A percentile compares a stretch with the other conserved stretches of the same genome.
These are phyloP conservation scores for Pseudobourletiella spinata DNA, from an alignment of 1,140 invertebrate species.

Conservation along the genomic window DNA sequence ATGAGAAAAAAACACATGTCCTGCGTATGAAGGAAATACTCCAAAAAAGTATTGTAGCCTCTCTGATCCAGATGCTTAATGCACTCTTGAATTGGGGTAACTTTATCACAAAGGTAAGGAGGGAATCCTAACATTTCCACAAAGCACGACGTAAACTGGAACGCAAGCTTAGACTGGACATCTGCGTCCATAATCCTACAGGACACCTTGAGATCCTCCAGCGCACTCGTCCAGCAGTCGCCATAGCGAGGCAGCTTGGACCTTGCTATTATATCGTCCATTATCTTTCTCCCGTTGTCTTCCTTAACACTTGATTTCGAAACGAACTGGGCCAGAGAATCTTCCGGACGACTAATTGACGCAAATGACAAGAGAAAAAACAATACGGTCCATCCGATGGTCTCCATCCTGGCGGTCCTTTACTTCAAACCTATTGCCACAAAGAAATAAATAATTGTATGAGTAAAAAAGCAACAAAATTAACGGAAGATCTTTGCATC, in stretches of 20 bases:
- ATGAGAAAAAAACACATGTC: constrained; percentile 59
- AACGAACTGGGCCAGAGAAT: not conserved
- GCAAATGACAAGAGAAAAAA: not conserved
- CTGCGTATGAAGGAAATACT: constrained; percentile 59
- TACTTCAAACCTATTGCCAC: not conserved
- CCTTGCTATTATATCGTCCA: constrained; percentile 1
- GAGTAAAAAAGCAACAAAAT: not conserved
- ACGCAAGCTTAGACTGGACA: constrained; percentile 51
- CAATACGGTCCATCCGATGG: not conserved
- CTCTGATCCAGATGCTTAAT: constrained; percentile 50
- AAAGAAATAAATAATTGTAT: not conserved
- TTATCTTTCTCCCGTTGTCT: constrained; percentile 6
- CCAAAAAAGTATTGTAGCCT: constrained; percentile 52
- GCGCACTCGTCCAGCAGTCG: constrained; percentile 52
- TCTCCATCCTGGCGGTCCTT: no score
- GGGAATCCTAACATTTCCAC: constrained; percentile 50
- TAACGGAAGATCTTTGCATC: no score
- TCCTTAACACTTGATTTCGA: not conserved
- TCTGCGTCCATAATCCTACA: constrained; percentile 53
- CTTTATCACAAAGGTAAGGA: constrained; percentile 46
- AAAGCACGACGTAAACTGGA: constrained; percentile 59
- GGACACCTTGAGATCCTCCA: constrained; percentile 46
- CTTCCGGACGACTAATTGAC: not conserved
- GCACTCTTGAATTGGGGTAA: constrained; percentile 44
- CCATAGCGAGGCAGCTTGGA: constrained; percentile 38